Percentiles rank a stretch among this genome's conserved stretches.
phyloP scores from a whole-genome alignment of 1,140 invertebrate species.

The Matsumurasca onukii region DNA sequence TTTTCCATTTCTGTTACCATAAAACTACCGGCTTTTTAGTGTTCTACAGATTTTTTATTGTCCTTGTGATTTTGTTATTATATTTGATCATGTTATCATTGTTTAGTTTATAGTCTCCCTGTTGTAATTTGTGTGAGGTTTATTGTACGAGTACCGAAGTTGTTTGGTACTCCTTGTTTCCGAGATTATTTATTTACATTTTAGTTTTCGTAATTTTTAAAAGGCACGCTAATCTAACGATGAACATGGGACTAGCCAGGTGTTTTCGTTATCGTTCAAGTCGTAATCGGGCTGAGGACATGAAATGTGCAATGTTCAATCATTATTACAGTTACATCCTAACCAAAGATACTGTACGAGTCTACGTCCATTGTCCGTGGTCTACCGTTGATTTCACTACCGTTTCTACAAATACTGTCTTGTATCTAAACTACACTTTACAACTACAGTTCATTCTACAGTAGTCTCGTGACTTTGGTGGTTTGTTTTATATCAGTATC shows the following conservation, averaged over 20 bases:
- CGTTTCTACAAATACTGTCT: too few relatives aligned
- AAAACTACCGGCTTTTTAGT: too few relatives aligned
- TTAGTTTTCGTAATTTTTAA: not conserved
- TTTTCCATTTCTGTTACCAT: too few relatives aligned
- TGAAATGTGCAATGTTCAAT: slow-evolving; percentile 21
- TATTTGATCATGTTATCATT: slow-evolving; percentile 20
- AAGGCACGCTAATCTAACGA: not conserved
- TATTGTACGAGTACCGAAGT: slow-evolving; percentile 12
- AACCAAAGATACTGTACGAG: slow-evolving; percentile 14
- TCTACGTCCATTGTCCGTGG: not conserved
- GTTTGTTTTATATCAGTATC: not conserved
- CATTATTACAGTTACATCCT: not conserved
- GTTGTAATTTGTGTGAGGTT: not conserved
- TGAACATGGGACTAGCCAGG: too few relatives aligned
- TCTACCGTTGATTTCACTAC: not conserved
- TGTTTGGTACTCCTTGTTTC: not conserved
- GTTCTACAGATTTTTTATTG: too few relatives aligned
- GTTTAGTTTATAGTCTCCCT: slow-evolving; percentile 4
- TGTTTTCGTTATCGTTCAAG: too few relatives aligned
- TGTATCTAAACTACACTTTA: too few relatives aligned
- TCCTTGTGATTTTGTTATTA: slow-evolving; percentile 23
- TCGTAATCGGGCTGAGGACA: slow-evolving; percentile 8
- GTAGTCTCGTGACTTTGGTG: not conserved
- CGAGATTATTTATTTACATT: not conserved
- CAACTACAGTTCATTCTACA: too few relatives aligned